Base-by-base conservation (phyloP, 1,140 invertebrate genomes). In the Agrilus planipennis region DNA sequence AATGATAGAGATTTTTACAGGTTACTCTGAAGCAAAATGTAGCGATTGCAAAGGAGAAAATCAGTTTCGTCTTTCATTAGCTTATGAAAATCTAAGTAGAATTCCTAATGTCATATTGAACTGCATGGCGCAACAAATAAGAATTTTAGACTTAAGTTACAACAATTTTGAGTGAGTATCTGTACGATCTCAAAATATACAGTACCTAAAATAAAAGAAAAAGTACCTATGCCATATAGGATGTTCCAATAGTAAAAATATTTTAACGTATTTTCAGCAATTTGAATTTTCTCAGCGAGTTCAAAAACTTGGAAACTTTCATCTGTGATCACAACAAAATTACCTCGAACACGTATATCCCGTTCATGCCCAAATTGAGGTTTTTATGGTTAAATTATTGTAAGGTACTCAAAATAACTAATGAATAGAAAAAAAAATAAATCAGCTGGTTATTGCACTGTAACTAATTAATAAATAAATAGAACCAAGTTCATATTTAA, bases 311-410 rank as follows among this genome's bases (percentile, higher is more conserved):
- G 12, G 76, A 72, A 4, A 81, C 76, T 1, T 50, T 88, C 19
- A 83, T 86, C 49, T 64, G 81, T 30, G 84, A 88, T 60, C 72
- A 80, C 48, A 86, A 86, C 58, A 64, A 68, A 2, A 72, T 86
- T 28, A 72, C 69, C 28, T 73, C 75, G 2, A 64, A 73, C 16
- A 73, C 73, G 17, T 57, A 68, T n/a, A 70, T 86, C 22, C 81
- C 83, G 3, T 63, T 63, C n/a, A 60, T 83, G 52, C 72, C 73
- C 10, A 71, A 70, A 47, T 56, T 86, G n/a, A 70, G 77, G 49
- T 68, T 84, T 21, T 58, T 88, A 4, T 88, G 82, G 82, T 48
- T 87, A 19, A 87, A 89, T 61, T 71, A 83, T 51, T 88, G 86
- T 52, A 72, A 72, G 40, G 52, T 57, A 34, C 27, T 20, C 23